These are phyloP conservation scores for Cossypha niveicapilla DNA, from an alignment of 2,797 vertebrate species.

Conservation along the genomic window DNA sequence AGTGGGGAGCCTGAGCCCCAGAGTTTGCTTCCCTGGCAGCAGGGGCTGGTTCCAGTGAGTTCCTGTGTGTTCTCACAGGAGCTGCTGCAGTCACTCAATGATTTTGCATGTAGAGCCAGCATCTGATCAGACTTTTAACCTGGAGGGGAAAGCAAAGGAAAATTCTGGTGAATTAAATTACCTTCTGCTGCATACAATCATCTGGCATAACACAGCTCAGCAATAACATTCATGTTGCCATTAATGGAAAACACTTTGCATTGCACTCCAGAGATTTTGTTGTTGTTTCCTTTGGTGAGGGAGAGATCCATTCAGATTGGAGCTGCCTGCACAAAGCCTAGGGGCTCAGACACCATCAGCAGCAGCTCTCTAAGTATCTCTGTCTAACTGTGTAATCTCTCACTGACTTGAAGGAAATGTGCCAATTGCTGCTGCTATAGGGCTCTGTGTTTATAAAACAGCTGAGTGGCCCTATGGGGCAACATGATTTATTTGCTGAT, in stretches of 20 bases:
- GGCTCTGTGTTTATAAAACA: not conserved
- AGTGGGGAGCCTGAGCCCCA: not conserved
- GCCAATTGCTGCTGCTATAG: not conserved
- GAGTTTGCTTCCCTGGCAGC: not conserved
- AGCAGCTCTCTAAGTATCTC: slow-evolving; percentile 34
- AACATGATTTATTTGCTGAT: slow-evolving; percentile 40
- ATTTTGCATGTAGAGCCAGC: not conserved
- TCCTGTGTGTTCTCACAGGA: not conserved
- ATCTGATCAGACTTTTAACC: slow-evolving; percentile 31
- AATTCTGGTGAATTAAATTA: slow-evolving; percentile 38
- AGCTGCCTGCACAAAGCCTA: slow-evolving; percentile 56
- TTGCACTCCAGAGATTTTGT: slow-evolving; percentile 35
- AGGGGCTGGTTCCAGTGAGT: not conserved
- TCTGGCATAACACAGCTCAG: not conserved
- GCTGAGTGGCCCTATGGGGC: slow-evolving; percentile 15
- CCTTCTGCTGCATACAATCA: slow-evolving; percentile 40
- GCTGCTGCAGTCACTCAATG: not conserved
- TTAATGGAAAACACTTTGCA: slow-evolving; percentile 11
- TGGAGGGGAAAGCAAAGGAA: slow-evolving; percentile 24
- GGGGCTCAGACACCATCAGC: slow-evolving; percentile 43
- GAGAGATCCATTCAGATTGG: slow-evolving; percentile 36
- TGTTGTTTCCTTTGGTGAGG: not conserved
- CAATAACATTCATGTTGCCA: not conserved
- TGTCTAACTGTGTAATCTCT: slow-evolving; percentile 25
- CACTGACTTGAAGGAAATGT: not conserved